A percentile compares a stretch with the other conserved stretches of the same genome.
Evolutionary conservation across 1,140 invertebrate species (phyloP).

Genomic region (Agrilus planipennis): DNA sequence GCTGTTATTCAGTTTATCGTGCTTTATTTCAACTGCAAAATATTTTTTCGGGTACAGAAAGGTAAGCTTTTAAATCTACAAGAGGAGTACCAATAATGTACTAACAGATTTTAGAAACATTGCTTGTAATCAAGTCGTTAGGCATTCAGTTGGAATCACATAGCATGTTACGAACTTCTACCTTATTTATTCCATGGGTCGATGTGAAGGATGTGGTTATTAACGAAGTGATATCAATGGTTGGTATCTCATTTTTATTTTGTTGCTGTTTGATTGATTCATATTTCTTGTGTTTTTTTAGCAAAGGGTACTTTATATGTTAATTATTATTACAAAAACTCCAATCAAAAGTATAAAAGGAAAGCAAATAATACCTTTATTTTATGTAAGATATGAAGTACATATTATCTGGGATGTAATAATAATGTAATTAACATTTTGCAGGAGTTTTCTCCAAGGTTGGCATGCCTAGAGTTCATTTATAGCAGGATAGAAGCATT

Average conservation of each 20-base stretch:
- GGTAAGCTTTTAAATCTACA: slow-evolving; percentile 11
- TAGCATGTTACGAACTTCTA: slow-evolving; percentile 30
- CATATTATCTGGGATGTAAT: neutral
- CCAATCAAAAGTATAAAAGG: slow-evolving; percentile 10
- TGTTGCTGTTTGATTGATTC: neutral
- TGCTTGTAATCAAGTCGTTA: slow-evolving; percentile 40
- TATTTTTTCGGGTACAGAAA: slow-evolving; percentile 12
- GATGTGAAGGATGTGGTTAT: slow-evolving; percentile 44
- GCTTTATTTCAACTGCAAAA: slow-evolving; percentile 10
- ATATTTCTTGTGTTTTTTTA: slow-evolving; percentile 18
- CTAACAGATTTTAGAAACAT: slow-evolving; percentile 34
- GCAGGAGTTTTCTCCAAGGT: slow-evolving; percentile 17
- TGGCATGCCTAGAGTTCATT: slow-evolving; percentile 18
- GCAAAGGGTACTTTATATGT: slow-evolving; percentile 34
- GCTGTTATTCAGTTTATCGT: slow-evolving; percentile 1
- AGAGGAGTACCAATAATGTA: slow-evolving; percentile 8
- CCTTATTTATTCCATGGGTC: slow-evolving; percentile 39
- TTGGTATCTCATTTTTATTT: slow-evolving; percentile 23
- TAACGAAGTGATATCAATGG: slow-evolving; percentile 47
- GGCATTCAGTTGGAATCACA: slow-evolving; percentile 39
- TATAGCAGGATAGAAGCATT: slow-evolving; percentile 11
- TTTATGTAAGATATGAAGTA: slow-evolving; percentile 25
- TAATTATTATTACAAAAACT: slow-evolving; percentile 32
- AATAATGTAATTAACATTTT: slow-evolving; percentile 8
- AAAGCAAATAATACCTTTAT: slow-evolving; percentile 27